Base-by-base conservation (phyloP, 2,888 invertebrate genomes). In the Pristionchus fissidentatus region DNA sequence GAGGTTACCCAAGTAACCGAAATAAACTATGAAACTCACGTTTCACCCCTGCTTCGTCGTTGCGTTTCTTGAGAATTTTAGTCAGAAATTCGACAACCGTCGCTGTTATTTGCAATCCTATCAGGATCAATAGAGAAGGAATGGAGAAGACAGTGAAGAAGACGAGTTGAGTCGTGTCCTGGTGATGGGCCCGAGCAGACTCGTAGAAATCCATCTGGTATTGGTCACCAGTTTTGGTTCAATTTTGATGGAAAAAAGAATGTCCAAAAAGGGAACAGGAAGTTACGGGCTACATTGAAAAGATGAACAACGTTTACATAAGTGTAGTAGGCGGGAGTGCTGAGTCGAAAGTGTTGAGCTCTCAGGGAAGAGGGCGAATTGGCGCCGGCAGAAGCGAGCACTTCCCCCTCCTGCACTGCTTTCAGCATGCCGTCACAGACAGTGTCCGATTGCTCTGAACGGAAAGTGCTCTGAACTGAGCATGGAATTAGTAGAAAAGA, bases 111-210 rank as follows among this genome's bases (percentile, higher is more conserved):
- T n/a, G n/a, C n/a, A n/a, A 5, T n/a, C 15, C 46, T 0, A 73
- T 73, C 0, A 73, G 4, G 1, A 73, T 3, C 0, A 43, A 10
- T 10, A 73, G 46, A 29, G 43, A 13, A 0, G 73, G 73, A 22
- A 73, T 35, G 8, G 73, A 73, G 46, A 73, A 73, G 4, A 73
- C 73, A 26, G 73, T 19, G 46, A 73, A 73, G 73, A 73, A 73
- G 26, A 35, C 13, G 10, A 73, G 43, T 4, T 8, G 19, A 43
- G 73, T 73, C 3, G 46, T 22, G 26, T 73, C 73, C 26, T 43
- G 13, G 8, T 73, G n/a, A 3, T 26, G 26, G 0, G 41, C 10
- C 0, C 46, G 43, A 4, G 46, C 13, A 3, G 73, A n/a, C 38
- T 73, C 73, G 46, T 43, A 73, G 46, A 73, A 73, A 26, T 73